These are phyloP conservation scores for Zygogramma bicolorata DNA, from an alignment of 2,888 invertebrate species.

Conservation along the genomic window DNA sequence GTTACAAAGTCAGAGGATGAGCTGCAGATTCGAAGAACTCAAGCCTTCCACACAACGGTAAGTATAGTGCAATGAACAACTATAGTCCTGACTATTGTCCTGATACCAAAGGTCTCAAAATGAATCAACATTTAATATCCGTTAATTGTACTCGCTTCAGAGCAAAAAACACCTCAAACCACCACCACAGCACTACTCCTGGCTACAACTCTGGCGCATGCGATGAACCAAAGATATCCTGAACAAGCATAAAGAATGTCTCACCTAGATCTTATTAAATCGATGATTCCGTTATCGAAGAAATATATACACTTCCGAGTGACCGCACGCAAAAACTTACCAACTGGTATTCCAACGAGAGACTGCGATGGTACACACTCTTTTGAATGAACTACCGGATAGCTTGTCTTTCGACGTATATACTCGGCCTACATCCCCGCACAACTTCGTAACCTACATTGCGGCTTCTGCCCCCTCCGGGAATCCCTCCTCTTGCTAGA, in stretches of 20 bases:
- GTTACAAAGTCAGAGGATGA: too few species aligned
- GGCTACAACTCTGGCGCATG: constrained; percentile 28
- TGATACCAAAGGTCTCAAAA: too few species aligned
- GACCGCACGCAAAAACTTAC: constrained; percentile 26
- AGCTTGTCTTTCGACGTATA: constrained; percentile 60
- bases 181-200: constrained; percentile 25
- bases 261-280: neutral
- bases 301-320: neutral
- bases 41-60: too few species aligned
- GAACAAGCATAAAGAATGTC: neutral
- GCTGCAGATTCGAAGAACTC: too few species aligned
- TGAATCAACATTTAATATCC: too few species aligned
- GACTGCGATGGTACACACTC: constrained; percentile 54
- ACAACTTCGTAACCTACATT: constrained; percentile 64
- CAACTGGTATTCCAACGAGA: constrained; percentile 43
- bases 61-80: too few species aligned
- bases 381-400: constrained; percentile 59
- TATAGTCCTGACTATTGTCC: too few species aligned
- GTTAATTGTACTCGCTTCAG: too few species aligned
- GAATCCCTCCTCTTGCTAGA: constrained; percentile 54
- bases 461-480: constrained; percentile 44
- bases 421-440: constrained; percentile 68
- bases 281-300: neutral
- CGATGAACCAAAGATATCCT: constrained; percentile 9
- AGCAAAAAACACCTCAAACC: too few species aligned